Conservation (phyloP, 2,113 vertebrate genomes). For the Xiphophorus hellerii region DNA sequence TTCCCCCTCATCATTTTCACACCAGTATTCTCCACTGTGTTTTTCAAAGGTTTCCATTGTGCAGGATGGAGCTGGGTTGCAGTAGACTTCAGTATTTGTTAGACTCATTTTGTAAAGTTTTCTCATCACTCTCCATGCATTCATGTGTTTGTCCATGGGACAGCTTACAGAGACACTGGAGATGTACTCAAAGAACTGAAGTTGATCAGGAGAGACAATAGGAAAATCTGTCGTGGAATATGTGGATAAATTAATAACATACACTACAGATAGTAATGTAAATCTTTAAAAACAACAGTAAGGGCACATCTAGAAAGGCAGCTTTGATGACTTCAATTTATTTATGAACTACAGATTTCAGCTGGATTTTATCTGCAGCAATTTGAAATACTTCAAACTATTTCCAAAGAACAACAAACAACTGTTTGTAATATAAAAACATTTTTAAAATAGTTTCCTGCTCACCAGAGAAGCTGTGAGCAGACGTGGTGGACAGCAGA, state of each 20-base stretch:
- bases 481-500: not conserved
- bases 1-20: constrained; percentile 10
- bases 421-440: not conserved
- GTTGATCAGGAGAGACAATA: not conserved
- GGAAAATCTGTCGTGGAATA: not conserved
- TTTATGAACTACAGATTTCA: not conserved
- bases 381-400: too few relatives aligned
- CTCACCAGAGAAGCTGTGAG: not conserved
- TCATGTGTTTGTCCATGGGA: rapidly evolving
- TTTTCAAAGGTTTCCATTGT: rapidly evolving
- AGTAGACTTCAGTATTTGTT: rapidly evolving
- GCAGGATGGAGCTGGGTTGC: not conserved
- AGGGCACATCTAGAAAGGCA: not conserved
- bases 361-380: not conserved
- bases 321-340: not conserved
- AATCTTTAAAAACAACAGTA: not conserved
- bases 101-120: not conserved
- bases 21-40: constrained; percentile 39
- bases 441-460: not conserved
- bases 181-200: not conserved
- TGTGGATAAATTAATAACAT: not conserved
- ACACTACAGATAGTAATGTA: not conserved
- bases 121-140: not conserved
- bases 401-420: not conserved
- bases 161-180: not conserved